A percentile compares a stretch with the other conserved stretches of the same genome.
Evolutionary conservation across 2,797 vertebrate genomes (phyloP).

Genomic region (Sebastes itinus): DNA sequence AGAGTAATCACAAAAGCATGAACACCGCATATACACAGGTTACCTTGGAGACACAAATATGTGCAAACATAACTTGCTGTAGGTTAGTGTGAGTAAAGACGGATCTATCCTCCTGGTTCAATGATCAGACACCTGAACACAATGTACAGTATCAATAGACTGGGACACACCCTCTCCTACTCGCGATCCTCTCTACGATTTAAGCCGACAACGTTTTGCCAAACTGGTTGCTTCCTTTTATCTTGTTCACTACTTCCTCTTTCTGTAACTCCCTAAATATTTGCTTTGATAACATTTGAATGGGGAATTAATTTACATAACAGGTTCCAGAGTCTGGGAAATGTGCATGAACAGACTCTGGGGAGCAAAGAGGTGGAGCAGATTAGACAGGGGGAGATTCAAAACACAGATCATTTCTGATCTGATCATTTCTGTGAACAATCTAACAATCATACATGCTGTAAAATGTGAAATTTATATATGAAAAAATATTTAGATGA

Average conservation of each 20-base stretch:
- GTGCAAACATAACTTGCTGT: not conserved
- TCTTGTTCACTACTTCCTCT: slow-evolving; percentile 43
- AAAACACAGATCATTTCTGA: not conserved
- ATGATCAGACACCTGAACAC: not conserved
- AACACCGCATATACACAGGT: not conserved
- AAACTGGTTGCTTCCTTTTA: slow-evolving; percentile 19
- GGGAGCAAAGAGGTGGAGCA: not conserved
- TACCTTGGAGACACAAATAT: slow-evolving; percentile 11
- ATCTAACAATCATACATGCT: not conserved
- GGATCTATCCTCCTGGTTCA: not conserved
- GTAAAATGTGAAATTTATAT: not conserved
- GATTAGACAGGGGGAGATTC: not conserved
- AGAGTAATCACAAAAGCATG: slow-evolving; percentile 9
- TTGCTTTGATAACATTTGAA: slow-evolving; percentile 58
- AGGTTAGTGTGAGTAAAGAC: not conserved
- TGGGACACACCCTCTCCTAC: slow-evolving; percentile 10
- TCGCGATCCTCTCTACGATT: not conserved
- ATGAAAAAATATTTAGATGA: not conserved
- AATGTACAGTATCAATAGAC: not conserved
- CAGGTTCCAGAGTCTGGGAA: slow-evolving; percentile 9
- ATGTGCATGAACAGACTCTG: slow-evolving; percentile 22
- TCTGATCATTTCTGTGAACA: not conserved
- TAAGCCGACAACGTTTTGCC: not conserved
- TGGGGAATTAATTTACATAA: slow-evolving; percentile 62
- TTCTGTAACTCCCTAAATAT: slow-evolving; percentile 42